Percentiles rank a stretch among this genome's conserved stretches.
These are phyloP conservation scores for Chloroclysta siterata DNA, from an alignment of 2,888 invertebrate species.

Conservation along the genomic window DNA sequence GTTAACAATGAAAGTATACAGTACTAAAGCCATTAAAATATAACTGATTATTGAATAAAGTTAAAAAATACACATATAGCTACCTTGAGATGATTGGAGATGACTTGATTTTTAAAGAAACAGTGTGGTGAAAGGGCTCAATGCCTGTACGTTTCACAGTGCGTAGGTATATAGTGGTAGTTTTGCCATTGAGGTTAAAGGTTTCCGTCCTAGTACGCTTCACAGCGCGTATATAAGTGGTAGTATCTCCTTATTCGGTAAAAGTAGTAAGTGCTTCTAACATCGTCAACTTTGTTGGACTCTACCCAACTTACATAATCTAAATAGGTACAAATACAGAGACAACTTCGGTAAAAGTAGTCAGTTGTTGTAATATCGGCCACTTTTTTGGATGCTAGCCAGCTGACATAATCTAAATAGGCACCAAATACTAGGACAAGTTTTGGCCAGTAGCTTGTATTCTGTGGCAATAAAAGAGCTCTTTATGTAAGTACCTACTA, in stretches of 20 bases:
- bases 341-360: conserved; percentile 1
- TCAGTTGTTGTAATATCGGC: conserved; percentile 5
- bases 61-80: too few relatives aligned
- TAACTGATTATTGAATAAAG: too few relatives aligned
- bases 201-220: too few relatives aligned
- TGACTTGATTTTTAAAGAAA: too few relatives aligned
- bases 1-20: too few relatives aligned
- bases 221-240: too few relatives aligned
- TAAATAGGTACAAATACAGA: conserved; percentile 1
- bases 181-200: too few relatives aligned
- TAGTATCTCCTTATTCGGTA: not conserved
- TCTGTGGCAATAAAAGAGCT: not conserved
- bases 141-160: too few relatives aligned
- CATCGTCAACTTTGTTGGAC: conserved; percentile 5
- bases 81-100: too few relatives aligned
- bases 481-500: not conserved
- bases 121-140: too few relatives aligned
- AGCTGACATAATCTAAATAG: conserved; percentile 1
- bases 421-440: not conserved
- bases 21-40: too few relatives aligned
- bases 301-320: not conserved
- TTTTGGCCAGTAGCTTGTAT: not conserved
- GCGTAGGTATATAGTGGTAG: too few relatives aligned
- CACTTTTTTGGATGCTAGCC: conserved; percentile 8
- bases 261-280: not conserved